phyloP scores from a whole-genome alignment of 2,113 vertebrate genomes.

The Labrus mixtus region DNA sequence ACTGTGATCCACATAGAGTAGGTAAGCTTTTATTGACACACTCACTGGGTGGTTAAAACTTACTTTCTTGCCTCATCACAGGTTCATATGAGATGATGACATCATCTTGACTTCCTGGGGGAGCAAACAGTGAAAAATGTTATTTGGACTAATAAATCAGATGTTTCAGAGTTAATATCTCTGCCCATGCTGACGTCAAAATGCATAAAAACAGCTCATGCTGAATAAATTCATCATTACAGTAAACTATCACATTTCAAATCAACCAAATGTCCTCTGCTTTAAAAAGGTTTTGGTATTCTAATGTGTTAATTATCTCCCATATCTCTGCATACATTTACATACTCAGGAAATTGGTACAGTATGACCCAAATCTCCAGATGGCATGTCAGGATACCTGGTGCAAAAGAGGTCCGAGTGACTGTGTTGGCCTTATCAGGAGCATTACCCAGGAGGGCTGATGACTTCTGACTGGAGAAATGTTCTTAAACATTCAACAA shows the following conservation, averaged over 20 bases:
- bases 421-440: neutral
- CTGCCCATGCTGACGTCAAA: neutral
- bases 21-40: neutral
- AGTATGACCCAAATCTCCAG: neutral
- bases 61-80: conserved; percentile 96
- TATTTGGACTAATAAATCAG: conserved; percentile 3
- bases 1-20: too few relatives aligned
- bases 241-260: neutral
- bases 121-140: conserved; percentile 69
- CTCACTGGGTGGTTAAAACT: conserved; percentile 66
- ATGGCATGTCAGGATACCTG: too few relatives aligned
- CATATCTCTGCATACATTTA: neutral
- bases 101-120: conserved; percentile 95
- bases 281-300: neutral
- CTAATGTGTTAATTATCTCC: neutral
- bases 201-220: neutral
- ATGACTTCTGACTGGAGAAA: too few relatives aligned
- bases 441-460: too few relatives aligned
- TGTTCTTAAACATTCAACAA: too few relatives aligned
- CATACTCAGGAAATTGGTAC: neutral
- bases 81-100: conserved; percentile 96
- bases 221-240: neutral
- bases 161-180: neutral
- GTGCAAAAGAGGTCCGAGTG: too few relatives aligned
- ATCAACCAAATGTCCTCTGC: neutral